Conservation (phyloP, 2,888 invertebrate species). For the Mythimna vitellina region DNA sequence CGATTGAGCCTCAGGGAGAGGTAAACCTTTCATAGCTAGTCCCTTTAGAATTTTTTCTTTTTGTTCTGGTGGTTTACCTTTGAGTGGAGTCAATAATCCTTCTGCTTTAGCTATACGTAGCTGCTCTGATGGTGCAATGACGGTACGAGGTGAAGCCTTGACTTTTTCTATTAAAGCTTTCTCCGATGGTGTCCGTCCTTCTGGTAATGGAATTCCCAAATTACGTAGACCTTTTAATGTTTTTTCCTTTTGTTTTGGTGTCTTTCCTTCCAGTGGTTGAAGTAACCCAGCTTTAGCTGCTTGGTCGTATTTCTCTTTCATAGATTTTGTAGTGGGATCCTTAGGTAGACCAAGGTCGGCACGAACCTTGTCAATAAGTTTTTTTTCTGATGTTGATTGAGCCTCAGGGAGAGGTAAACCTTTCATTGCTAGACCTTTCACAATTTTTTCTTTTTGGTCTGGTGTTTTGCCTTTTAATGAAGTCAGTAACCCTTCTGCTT, state of each 20-base stretch:
- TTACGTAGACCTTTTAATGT: slow-evolving; percentile 10
- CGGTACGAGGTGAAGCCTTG: slow-evolving; percentile 35
- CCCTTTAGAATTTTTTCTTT: slow-evolving; percentile 13
- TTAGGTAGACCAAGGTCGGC: slow-evolving; percentile 67
- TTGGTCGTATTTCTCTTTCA: slow-evolving; percentile 59
- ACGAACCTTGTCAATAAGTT: slow-evolving; percentile 66
- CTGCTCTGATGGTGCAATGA: too few species aligned
- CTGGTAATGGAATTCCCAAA: slow-evolving; percentile 37
- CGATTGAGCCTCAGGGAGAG: neutral
- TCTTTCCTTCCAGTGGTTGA: slow-evolving; percentile 35
- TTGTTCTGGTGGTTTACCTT: slow-evolving; percentile 7
- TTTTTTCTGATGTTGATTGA: slow-evolving; percentile 66
- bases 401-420: slow-evolving; percentile 65
- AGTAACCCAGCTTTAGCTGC: slow-evolving; percentile 51
- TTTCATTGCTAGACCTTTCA: slow-evolving; percentile 53
- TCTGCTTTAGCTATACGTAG: neutral
- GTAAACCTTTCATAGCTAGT: slow-evolving; percentile 13
- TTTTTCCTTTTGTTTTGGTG: slow-evolving; percentile 34
- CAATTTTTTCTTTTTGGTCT: slow-evolving; percentile 63
- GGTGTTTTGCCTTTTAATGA: slow-evolving; percentile 63
- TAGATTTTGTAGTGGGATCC: slow-evolving; percentile 60
- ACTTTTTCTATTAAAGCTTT: neutral
- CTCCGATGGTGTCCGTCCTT: slow-evolving; percentile 60
- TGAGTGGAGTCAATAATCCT: neutral
- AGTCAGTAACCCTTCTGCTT: slow-evolving; percentile 19